These are phyloP conservation scores for Furnarius figulus DNA, from an alignment of 2,113 vertebrate species.

Conservation along the genomic window DNA sequence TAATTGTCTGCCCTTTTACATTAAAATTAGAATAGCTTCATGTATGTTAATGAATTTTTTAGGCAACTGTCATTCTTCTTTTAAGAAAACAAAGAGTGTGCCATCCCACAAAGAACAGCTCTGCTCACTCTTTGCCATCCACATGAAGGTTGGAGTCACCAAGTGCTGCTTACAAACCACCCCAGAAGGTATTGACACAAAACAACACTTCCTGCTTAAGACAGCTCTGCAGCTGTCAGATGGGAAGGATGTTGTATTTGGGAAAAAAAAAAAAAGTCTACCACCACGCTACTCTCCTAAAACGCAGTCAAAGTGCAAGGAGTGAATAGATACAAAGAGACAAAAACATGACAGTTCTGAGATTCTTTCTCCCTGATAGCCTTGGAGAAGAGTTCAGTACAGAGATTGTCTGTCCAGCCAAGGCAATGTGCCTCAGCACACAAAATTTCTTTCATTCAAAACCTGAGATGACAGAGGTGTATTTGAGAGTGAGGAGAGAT, in stretches of 20 bases:
- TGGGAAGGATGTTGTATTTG: not conserved
- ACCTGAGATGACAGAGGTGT: not conserved
- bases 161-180: accelerated
- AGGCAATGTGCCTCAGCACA: accelerated
- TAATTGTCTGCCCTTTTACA: not conserved
- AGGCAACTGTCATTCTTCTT: not conserved
- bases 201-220: not conserved
- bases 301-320: not conserved
- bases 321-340: not conserved
- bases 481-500: not conserved
- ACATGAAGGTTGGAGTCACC: accelerated
- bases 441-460: not conserved
- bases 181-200: not conserved
- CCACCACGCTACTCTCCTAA: not conserved
- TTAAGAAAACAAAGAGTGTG: not conserved
- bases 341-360: not conserved
- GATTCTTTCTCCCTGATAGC: not conserved
- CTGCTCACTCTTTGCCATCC: not conserved
- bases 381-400: not conserved
- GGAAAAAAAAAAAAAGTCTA: not conserved
- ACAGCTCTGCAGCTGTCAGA: not conserved
- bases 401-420: not conserved
- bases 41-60: not conserved
- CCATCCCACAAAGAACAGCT: not conserved
- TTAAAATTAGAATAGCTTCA: not conserved